Base-by-base conservation (phyloP, 2,888 invertebrate species). In the Pristionchus japonicus region DNA sequence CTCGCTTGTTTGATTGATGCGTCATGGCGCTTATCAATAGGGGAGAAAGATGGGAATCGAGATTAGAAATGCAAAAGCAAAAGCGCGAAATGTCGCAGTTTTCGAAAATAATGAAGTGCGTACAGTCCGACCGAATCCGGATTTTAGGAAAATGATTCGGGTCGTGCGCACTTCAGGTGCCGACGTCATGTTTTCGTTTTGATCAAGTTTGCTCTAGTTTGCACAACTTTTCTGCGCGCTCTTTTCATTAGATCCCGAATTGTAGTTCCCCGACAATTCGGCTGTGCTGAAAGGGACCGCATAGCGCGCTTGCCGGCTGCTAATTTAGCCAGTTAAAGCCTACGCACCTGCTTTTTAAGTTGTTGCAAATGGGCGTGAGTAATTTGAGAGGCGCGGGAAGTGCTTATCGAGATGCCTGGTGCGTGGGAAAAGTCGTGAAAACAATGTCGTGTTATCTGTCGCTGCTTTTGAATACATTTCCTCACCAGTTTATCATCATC, bases 1-100 rank as follows among this genome's bases (percentile, higher is more conserved):
- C 23, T 43, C 43, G 77, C 77, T 77, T 77, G 77, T 47, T 77
- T 77, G 77, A 77, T 77, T 77, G 77, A 77, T 77, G 77, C 77
- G 77, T 77, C 77, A 77, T 27, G n/a, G 77, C 43, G 43, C 77
- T 77, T 77, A 77, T 77, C 77, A 77, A 43, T 77, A 40, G 77
- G n/a, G n/a, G n/a, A n/a, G n/a, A n/a, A n/a, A 47, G 37, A 70
- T 70, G 77, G 43, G 77, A 77, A 47, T 43, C 40, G 77, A 77
- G 77, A 77, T 77, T 43, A 77, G 77, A 47, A 77, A 77, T 77
- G 47, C 77, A 77, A 77, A 43, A 77, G 77, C n/a, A 43, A 47
- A 77, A n/a, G 43, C 40, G 77, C 40, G 77, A 77, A 77, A 77
- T 77, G 70, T 47, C 43, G 77, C 77, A n/a, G 20, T 34, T 34